Base-by-base conservation (phyloP, 2,113 vertebrate genomes). In the Hypocryptadius cinnamomeus region DNA sequence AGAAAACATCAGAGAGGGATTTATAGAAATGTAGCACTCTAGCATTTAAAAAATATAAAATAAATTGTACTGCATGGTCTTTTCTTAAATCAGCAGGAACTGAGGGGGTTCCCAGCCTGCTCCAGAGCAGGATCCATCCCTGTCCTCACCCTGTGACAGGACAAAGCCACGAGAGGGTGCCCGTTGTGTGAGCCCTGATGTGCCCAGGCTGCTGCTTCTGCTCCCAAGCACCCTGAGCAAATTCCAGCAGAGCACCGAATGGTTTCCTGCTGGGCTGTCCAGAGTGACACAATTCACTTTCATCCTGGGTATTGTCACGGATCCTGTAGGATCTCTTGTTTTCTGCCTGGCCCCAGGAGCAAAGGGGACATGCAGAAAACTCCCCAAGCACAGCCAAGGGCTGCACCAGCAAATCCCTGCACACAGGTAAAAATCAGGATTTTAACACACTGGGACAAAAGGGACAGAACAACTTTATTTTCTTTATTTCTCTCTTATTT, bases 111-210 rank as follows among this genome's bases (percentile, higher is more conserved):
- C 53, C 31, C 59, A 56, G 80, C 4, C 30, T 25, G 42, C 15
- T 68, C 10, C 78, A 13, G 51, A 14, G 8, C 48, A 15, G 42
- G 56, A n/a, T 7, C 81, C 54, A 17, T 5, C 50, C 28, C 71
- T 44, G 40, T 11, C 17, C 90, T 79, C 31, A 3, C 28, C 22
- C n/a, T 35, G 3, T 15, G 50, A 9, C 72, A 59, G 42, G 54
- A 51, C 51, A 1, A 7, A 71, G 48, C 93, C 96, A 94, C 85
- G 9, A 92, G 92, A 89, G 79, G 95, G 79, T 53, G 92, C 87
- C 35, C 6, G 3, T 15, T 3, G 15, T 37, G 51, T 22, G 70
- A 59, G 2, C 39, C 40, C 70, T 8, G 24, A 1, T 3, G 15
- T 31, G 39, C n/a, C 33, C 8, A 0, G 24, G 22, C 71, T 21